phyloP scores from a whole-genome alignment of 2,113 vertebrate genomes.

The Nestor notabilis region DNA sequence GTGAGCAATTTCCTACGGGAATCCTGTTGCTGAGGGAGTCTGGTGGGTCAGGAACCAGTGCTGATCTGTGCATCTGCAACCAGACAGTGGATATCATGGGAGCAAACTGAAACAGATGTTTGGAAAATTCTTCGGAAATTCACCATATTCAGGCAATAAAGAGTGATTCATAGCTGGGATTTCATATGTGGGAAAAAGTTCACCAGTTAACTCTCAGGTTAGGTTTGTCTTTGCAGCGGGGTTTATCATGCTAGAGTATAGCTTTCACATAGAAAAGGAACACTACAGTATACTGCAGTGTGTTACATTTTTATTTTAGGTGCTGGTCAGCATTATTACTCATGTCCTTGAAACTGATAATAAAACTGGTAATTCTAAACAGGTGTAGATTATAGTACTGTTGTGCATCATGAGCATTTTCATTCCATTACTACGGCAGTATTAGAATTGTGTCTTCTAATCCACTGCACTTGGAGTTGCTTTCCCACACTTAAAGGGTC shows the following conservation, averaged over 20 bases:
- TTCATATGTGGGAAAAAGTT: neutral
- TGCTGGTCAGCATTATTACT: neutral
- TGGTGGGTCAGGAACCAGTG: neutral
- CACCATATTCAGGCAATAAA: neutral
- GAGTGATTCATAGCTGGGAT: neutral
- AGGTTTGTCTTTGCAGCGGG: neutral
- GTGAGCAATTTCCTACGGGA: neutral
- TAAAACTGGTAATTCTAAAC: neutral
- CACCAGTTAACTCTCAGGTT: neutral
- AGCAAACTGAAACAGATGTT: neutral
- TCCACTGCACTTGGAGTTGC: neutral
- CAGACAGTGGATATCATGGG: neutral
- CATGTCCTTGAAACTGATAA: neutral
- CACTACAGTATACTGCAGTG: neutral
- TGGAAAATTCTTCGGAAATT: neutral
- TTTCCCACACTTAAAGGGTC: neutral
- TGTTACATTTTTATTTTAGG: neutral
- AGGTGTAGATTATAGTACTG: neutral
- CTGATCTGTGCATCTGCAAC: neutral
- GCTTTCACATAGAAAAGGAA: neutral
- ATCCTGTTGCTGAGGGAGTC: neutral
- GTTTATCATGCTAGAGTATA: neutral
- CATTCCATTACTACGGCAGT: neutral
- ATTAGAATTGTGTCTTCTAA: neutral
- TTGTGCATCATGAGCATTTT: neutral